phyloP scores from a whole-genome alignment of 1,140 invertebrate species.

The Cepaea nemoralis region DNA sequence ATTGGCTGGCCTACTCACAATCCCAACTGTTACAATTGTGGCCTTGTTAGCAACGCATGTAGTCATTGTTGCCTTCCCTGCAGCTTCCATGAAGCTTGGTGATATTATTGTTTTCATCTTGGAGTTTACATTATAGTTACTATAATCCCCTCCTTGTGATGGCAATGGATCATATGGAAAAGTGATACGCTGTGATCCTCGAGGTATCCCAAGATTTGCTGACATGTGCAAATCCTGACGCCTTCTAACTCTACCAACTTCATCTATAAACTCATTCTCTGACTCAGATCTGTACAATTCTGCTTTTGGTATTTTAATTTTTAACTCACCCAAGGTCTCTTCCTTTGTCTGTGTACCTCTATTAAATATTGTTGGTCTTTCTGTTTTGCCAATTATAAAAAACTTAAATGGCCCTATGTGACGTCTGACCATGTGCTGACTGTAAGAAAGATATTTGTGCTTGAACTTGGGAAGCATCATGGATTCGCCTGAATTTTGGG shows the following conservation, averaged over 20 bases:
- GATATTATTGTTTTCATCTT: slow-evolving; percentile 55
- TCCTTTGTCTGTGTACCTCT: slow-evolving; percentile 37
- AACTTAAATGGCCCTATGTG: slow-evolving; percentile 34
- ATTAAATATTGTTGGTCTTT: slow-evolving; percentile 32
- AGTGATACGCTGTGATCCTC: slow-evolving; percentile 34
- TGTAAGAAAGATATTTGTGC: slow-evolving; percentile 37
- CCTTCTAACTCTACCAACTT: slow-evolving; percentile 9
- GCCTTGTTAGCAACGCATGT: slow-evolving; percentile 59
- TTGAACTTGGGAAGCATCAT: slow-evolving; percentile 40
- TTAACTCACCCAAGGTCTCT: slow-evolving; percentile 33
- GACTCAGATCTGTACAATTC: slow-evolving; percentile 35
- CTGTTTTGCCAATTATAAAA: slow-evolving; percentile 36
- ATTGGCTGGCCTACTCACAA: slow-evolving; percentile 50
- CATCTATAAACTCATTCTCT: slow-evolving; percentile 28
- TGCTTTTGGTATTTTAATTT: slow-evolving; percentile 40
- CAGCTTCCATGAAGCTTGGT: slow-evolving; percentile 60
- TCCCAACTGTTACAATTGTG: slow-evolving; percentile 62
- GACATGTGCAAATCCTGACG: neutral
- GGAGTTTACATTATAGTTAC: slow-evolving; percentile 25
- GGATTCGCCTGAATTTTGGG: slow-evolving; percentile 26
- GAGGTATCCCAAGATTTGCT: neutral
- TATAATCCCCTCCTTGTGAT: slow-evolving; percentile 6
- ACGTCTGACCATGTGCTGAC: slow-evolving; percentile 19
- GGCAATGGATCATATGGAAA: slow-evolving; percentile 40
- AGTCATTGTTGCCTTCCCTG: slow-evolving; percentile 62